Evolutionary conservation across 2,888 invertebrate genomes (phyloP).

Genomic region (Stenurella melanura): DNA sequence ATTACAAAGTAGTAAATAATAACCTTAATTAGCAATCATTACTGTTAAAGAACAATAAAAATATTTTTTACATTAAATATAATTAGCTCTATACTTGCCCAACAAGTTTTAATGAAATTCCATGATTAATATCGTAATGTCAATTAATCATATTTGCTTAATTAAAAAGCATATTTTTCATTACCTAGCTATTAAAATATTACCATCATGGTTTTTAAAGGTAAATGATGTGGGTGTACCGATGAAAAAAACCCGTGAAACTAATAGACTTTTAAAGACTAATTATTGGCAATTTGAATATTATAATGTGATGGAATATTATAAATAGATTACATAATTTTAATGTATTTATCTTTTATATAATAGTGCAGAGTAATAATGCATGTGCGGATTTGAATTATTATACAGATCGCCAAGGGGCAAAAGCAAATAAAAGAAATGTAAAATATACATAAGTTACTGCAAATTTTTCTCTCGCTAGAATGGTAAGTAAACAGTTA

Average conservation of each 20-base stretch:
- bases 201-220: constrained; percentile 23
- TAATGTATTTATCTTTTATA: constrained; percentile 30
- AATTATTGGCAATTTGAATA: constrained; percentile 37
- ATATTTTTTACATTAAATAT: constrained; percentile 36
- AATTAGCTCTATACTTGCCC: constrained; percentile 34
- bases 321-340: constrained; percentile 35
- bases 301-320: constrained; percentile 25
- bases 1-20: constrained; percentile 20
- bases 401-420: neutral
- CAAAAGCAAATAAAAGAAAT: neutral
- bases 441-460: neutral
- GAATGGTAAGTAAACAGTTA: too few relatives aligned
- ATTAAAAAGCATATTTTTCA: constrained; percentile 43
- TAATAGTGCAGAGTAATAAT: constrained; percentile 4
- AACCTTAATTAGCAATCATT: constrained; percentile 14
- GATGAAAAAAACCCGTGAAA: constrained; percentile 20
- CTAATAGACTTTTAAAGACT: constrained; percentile 26
- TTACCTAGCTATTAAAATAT: constrained; percentile 36
- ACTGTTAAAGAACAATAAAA: constrained; percentile 32
- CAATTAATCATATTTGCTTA: constrained; percentile 45
- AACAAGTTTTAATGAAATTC: constrained; percentile 34
- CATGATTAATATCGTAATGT: constrained; percentile 45
- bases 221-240: constrained; percentile 32
- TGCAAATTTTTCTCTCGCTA: too few relatives aligned
- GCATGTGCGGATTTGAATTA: neutral